Base-by-base conservation (phyloP, 2,888 invertebrate genomes). In the Sphaerophoria rueppellii region DNA sequence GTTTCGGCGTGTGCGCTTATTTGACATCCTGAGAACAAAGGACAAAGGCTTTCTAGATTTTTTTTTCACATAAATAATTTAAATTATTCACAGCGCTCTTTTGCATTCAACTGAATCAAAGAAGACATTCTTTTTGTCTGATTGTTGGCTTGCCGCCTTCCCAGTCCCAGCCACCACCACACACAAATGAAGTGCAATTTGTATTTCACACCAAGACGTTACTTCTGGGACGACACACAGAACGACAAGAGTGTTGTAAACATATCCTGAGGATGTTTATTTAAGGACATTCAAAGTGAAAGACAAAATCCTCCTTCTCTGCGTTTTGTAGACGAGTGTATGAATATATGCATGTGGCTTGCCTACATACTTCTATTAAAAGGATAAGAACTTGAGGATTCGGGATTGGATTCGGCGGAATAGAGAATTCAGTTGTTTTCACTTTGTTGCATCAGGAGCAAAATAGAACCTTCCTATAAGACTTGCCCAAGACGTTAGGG, bases 221-320 rank as follows among this genome's bases (percentile, higher is more conserved):
- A 2, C 2, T 24, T 24, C 24, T 60, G 72, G 46, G 46, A 61
- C n/a, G 40, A 14, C 67, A 54, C 57, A 69, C 57, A n/a, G 2
- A 24, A 24, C 24, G 24, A 24, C 24, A 24, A 24, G 24, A 63
- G 75, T 58, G 67, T 65, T 74, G 55, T 58, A 48, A 55, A 80
- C 85, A 77, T 80, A 77, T 81, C 73, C 81, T 63, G 35, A 54
- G 67, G 75, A 83, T 79, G 75, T 83, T 83, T 83, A 83, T 83
- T 83, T 76, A 61, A 81, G 85, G 85, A 85, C 76, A 85, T 85
- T 85, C 81, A 73, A 65, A 81, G 80, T 85, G 77, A 69, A 77
- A 85, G 77, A 81, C 63, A 80, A 79, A 73, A 69, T 12, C 37
- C 34, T 35, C 24, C 24, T 16, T 40, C 34, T 60, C 2, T 16